phyloP scores from a whole-genome alignment of 2,888 invertebrate genomes.

The Caenorhabditis japonica region DNA sequence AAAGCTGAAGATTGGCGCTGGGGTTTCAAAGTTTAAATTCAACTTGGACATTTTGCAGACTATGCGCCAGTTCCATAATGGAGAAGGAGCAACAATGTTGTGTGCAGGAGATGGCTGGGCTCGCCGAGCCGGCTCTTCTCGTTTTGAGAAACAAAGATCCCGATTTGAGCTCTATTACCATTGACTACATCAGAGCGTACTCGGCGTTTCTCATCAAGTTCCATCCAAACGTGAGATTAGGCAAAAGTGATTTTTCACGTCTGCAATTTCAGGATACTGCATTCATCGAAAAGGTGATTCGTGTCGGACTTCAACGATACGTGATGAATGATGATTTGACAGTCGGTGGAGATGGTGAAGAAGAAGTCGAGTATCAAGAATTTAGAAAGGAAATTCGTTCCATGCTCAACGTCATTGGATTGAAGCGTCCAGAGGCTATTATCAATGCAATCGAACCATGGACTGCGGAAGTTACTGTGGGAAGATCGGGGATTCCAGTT shows the following conservation, averaged over 20 bases:
- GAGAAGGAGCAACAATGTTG: slow-evolving; percentile 53
- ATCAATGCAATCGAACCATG: slow-evolving; percentile 57
- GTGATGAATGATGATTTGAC: slow-evolving; percentile 60
- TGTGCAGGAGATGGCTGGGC: slow-evolving; percentile 43
- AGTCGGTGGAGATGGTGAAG: slow-evolving; percentile 67
- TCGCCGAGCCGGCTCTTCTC: slow-evolving; percentile 45
- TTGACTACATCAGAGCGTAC: slow-evolving; percentile 54
- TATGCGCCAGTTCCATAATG: slow-evolving; percentile 45
- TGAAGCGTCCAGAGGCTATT: slow-evolving; percentile 58
- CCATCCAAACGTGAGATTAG: slow-evolving; percentile 22
- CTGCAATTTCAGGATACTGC: slow-evolving; percentile 30
- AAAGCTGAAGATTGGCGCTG: slow-evolving; percentile 31
- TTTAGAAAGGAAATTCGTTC: slow-evolving; percentile 61
- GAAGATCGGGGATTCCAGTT: slow-evolving; percentile 39
- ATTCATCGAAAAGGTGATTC: slow-evolving; percentile 50
- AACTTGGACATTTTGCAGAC: no score
- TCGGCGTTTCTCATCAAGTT: slow-evolving; percentile 41
- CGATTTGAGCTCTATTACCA: slow-evolving; percentile 52
- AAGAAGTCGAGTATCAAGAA: slow-evolving; percentile 64
- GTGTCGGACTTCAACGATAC: slow-evolving; percentile 46
- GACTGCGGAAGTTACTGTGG: slow-evolving; percentile 43
- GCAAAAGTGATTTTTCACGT: not conserved
- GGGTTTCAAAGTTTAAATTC: slow-evolving; percentile 4
- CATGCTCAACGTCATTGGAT: slow-evolving; percentile 58
- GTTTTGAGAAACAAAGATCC: slow-evolving; percentile 58